These are phyloP conservation scores for Gallinago stenura DNA, from an alignment of 2,797 vertebrate genomes.

Conservation along the genomic window DNA sequence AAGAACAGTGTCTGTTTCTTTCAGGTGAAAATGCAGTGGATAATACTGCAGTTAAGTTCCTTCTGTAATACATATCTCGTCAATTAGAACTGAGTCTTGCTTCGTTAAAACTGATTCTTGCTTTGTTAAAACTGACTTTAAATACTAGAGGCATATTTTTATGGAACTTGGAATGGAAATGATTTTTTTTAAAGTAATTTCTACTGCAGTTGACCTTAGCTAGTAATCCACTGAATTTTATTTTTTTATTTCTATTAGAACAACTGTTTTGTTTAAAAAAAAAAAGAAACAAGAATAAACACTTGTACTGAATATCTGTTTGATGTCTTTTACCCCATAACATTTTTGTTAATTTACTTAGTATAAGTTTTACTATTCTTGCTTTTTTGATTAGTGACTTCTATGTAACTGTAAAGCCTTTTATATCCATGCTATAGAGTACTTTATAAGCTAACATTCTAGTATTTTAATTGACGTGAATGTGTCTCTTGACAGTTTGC, in stretches of 20 bases:
- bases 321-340: neutral
- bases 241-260: neutral
- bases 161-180: neutral
- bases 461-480: neutral
- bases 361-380: neutral
- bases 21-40: neutral
- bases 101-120: neutral
- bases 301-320: neutral
- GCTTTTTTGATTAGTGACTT: neutral
- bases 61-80: neutral
- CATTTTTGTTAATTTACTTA: neutral
- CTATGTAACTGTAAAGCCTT: neutral
- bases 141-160: neutral
- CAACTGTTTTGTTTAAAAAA: neutral
- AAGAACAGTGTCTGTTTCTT: neutral
- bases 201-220: neutral
- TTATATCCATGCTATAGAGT: neutral
- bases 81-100: neutral
- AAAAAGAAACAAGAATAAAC: neutral
- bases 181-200: neutral
- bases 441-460: neutral
- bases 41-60: neutral
- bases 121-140: neutral
- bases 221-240: neutral
- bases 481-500: conserved; percentile 85